Evolutionary conservation across 2,797 vertebrate genomes (phyloP), one percentile per base, ranked within the genome.

Genomic region (Allobates femoralis): DNA sequence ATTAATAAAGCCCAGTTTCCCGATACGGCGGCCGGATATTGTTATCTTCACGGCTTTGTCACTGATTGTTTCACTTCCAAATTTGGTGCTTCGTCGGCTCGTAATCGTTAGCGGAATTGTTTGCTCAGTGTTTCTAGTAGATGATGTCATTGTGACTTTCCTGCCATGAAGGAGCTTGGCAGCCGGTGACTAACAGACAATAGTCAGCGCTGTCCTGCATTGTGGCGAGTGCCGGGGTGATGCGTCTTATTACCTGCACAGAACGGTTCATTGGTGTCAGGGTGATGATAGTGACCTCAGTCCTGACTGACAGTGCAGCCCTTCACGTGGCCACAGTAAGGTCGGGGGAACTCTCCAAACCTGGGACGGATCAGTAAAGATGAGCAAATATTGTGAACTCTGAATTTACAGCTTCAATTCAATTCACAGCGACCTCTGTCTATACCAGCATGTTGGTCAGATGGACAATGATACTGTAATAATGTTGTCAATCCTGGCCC

Each of bases 161-260:
- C 62, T 26, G 34, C 28, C 55, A 62, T 37, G 11, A 10, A 14
- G 60, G 41, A 32, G 14, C 50, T 50, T 26, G 66, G 30, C 50
- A 55, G 21, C 21, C 2, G n/a, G 46, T 81, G 80, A 82, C 30
- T 71, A 82, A 56, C 32, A 67, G 16, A 66, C 16, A 28, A 56
- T 28, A 74, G 12, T 74, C 69, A n/a, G 37, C 21, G 14, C 69
- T 41, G 18, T 34, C 66, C 66, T 21, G n/a, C 1, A 15, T 67
- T 26, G 15, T 34, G 64, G 15, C 11, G 3, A 30, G 26, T 14
- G 60, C 64, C n/a, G 34, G 32, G 3, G n/a, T 19, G 14, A 8
- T 2, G 23, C 3, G 41, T 46, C 14, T 37, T 10, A 23, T 15
- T 26, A 12, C n/a, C 41, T 23, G 26, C 37, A 7, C 37, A 73